A percentile compares a stretch with the other conserved stretches of the same genome.
phyloP scores from a whole-genome alignment of 2,888 invertebrate genomes.

The Taenaris catops region DNA sequence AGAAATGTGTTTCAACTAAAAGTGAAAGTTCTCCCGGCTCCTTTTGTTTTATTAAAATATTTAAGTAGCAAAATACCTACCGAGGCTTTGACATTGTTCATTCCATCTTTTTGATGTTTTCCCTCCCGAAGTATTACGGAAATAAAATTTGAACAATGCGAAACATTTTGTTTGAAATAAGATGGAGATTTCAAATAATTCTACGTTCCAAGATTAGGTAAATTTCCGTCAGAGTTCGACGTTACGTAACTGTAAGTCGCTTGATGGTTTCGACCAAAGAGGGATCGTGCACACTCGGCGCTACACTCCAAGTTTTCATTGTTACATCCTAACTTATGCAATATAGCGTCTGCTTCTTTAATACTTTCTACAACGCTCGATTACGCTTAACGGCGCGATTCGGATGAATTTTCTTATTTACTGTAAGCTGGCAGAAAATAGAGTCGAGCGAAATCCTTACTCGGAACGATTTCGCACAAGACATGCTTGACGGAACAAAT shows the following conservation, averaged over 20 bases:
- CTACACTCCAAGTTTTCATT: conserved; percentile 71
- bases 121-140: conserved; percentile 9
- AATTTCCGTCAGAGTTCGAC: conserved; percentile 22
- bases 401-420: conserved; percentile 76
- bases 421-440: conserved; percentile 67
- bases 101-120: conserved; percentile 17
- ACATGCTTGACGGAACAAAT: conserved; percentile 54
- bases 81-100: conserved; percentile 16
- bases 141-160: conserved; percentile 19
- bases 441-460: conserved; percentile 29
- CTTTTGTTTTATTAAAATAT: conserved; percentile 27
- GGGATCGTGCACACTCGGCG: conserved; percentile 69
- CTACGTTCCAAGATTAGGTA: conserved; percentile 14
- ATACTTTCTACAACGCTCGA: conserved; percentile 77
- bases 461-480: conserved; percentile 55
- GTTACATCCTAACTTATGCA: conserved; percentile 77
- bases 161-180: conserved; percentile 15
- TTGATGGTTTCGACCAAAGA: conserved; percentile 54
- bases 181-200: conserved; percentile 13
- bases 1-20: conserved; percentile 24
- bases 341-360: conserved; percentile 75
- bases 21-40: conserved; percentile 16
- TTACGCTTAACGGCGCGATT: conserved; percentile 74
- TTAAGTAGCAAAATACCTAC: conserved; percentile 21
- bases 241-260: conserved; percentile 27